Conservation (phyloP, 1,140 invertebrate species). For the Wiebesia pumilae region DNA sequence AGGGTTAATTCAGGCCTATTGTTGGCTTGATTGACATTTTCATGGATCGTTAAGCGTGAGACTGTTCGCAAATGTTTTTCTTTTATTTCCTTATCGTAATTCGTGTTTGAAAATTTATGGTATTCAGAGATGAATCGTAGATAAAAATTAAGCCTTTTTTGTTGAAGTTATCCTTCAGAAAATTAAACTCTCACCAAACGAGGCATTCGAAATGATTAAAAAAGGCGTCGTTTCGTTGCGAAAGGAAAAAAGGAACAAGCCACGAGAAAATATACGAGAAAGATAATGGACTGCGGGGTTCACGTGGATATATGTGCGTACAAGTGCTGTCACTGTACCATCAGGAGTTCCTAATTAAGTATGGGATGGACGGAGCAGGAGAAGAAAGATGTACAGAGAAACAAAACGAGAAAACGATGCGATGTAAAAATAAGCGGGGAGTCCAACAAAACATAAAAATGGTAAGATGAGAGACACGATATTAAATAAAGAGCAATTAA, state of each 20-base stretch:
- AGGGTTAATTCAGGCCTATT: constrained; percentile 52
- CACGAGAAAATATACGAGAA: constrained; percentile 50
- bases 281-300: constrained; percentile 49
- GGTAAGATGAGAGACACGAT: constrained; percentile 1
- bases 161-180: constrained; percentile 38
- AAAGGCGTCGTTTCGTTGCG: constrained; percentile 13
- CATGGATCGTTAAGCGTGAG: constrained; percentile 53
- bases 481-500: constrained; percentile 40
- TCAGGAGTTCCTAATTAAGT: constrained; percentile 54
- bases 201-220: constrained; percentile 38
- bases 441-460: constrained; percentile 7
- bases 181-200: constrained; percentile 51
- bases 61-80: constrained; percentile 42
- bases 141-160: constrained; percentile 42
- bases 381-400: constrained; percentile 34
- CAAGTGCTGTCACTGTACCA: constrained; percentile 37
- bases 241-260: constrained; percentile 5
- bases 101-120: constrained; percentile 45
- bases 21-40: constrained; percentile 55
- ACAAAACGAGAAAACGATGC: neutral
- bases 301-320: constrained; percentile 39
- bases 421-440: constrained; percentile 27
- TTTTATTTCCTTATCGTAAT: constrained; percentile 37
- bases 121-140: constrained; percentile 30
- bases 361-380: constrained; percentile 43